phyloP scores from a whole-genome alignment of 2,888 invertebrate genomes.

The Sarcophaga rosellei region DNA sequence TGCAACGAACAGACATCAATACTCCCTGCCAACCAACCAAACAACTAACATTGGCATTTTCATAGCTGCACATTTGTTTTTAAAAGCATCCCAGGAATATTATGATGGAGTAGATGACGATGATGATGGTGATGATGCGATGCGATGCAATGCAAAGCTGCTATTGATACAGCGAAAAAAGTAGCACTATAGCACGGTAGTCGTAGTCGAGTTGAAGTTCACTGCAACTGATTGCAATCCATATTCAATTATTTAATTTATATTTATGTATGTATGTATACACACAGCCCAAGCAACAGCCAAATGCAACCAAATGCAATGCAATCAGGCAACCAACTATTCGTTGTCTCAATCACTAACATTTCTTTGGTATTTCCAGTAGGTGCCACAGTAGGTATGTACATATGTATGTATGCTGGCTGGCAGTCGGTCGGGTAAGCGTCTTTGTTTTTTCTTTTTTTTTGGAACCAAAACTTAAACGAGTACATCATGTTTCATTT shows the following conservation, averaged over 20 bases:
- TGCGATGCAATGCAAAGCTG: not conserved
- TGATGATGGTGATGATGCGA: not conserved
- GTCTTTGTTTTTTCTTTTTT: not conserved
- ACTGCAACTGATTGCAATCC: conserved; percentile 22
- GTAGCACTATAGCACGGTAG: conserved; percentile 47
- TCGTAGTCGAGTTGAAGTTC: conserved; percentile 23
- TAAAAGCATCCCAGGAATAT: conserved; percentile 17
- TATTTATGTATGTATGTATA: not conserved
- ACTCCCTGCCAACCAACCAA: conserved; percentile 13
- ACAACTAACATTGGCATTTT: conserved; percentile 14
- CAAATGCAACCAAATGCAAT: too few species aligned
- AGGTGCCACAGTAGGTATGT: not conserved
- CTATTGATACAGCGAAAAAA: conserved; percentile 34
- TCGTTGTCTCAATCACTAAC: not conserved
- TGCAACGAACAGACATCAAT: conserved; percentile 58
- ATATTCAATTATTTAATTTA: conserved; percentile 53
- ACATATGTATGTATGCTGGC: conserved; percentile 27
- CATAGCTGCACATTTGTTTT: not conserved
- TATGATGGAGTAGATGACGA: conserved; percentile 29
- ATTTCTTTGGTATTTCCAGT: not conserved
- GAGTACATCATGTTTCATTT: conserved; percentile 62
- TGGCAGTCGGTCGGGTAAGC: not conserved
- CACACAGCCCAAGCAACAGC: not conserved
- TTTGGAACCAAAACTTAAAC: not conserved
- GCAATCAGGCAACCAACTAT: too few species aligned